Evolutionary conservation across 2,888 invertebrate genomes (phyloP).

Genomic region (Athalia cordata): DNA sequence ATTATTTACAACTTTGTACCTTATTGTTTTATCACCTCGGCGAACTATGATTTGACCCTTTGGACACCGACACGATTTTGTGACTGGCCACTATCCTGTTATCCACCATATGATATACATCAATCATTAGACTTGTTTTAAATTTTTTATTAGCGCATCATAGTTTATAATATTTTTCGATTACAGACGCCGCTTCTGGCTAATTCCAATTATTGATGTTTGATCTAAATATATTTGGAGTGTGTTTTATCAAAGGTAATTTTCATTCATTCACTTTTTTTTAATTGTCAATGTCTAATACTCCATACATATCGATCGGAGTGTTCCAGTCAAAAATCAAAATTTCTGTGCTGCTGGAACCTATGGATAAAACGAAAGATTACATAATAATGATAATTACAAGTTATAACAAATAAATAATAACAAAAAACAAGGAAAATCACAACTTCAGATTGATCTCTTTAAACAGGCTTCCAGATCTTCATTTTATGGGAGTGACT

Average conservation of each 20-base stretch:
- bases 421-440: conserved; percentile 66
- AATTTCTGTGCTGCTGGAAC: conserved; percentile 40
- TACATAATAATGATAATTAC: conserved; percentile 59
- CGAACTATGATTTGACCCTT: background rate
- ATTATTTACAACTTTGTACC: conserved; percentile 57
- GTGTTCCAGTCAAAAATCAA: conserved; percentile 38
- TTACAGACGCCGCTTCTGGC: conserved; percentile 31
- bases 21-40: background rate
- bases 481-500: conserved; percentile 54
- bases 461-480: conserved; percentile 46
- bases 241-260: conserved; percentile 14
- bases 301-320: conserved; percentile 31
- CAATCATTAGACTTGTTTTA: conserved; percentile 11
- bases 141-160: conserved; percentile 32
- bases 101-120: background rate
- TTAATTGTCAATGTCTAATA: conserved; percentile 32
- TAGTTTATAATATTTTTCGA: conserved; percentile 34
- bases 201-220: conserved; percentile 36
- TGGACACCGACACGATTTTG: background rate
- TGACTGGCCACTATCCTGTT: too few species aligned
- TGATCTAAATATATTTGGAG: conserved; percentile 13
- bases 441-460: conserved; percentile 56
- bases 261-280: conserved; percentile 8
- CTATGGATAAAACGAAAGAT: conserved; percentile 45
- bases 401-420: conserved; percentile 69